These are phyloP conservation scores for Perizoma affinitatum DNA, from an alignment of 2,888 invertebrate species.

Conservation along the genomic window DNA sequence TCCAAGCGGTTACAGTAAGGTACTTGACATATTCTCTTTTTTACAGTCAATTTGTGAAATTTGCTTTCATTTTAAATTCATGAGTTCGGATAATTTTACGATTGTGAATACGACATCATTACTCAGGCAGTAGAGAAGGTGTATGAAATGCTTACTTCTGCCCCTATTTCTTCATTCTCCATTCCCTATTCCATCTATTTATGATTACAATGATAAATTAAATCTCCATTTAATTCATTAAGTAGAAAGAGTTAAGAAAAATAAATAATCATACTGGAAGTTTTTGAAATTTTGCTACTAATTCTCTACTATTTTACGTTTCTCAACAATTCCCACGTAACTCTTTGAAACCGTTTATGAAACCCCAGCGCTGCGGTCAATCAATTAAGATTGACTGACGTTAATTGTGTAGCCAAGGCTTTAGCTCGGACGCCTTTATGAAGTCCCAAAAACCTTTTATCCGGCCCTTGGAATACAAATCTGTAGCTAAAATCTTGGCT, in stretches of 20 bases:
- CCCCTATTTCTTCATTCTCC: too few relatives aligned
- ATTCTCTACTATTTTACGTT: conserved; percentile 10
- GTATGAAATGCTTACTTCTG: too few relatives aligned
- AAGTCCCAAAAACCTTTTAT: conserved; percentile 4
- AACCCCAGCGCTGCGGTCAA: conserved; percentile 39
- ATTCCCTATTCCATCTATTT: too few relatives aligned
- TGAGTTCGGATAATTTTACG: conserved; percentile 19
- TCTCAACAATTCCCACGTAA: conserved; percentile 50
- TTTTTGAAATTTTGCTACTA: too few relatives aligned
- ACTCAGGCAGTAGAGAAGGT: conserved; percentile 9
- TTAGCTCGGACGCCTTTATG: conserved; percentile 8
- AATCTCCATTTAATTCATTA: too few relatives aligned
- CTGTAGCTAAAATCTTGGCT: not conserved
- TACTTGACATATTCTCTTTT: not conserved
- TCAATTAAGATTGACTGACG: conserved; percentile 50
- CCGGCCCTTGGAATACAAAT: conserved; percentile 1
- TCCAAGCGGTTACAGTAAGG: too few relatives aligned
- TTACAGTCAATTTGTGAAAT: conserved; percentile 2
- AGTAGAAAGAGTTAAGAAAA: too few relatives aligned
- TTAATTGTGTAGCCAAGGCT: conserved; percentile 35
- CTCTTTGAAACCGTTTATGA: conserved; percentile 60
- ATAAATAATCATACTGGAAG: too few relatives aligned
- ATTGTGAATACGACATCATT: conserved; percentile 13
- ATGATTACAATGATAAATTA: too few relatives aligned
- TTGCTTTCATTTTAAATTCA: conserved; percentile 17